Conservation (phyloP, 2,888 invertebrate species). For the Micoletzkya japonica region DNA sequence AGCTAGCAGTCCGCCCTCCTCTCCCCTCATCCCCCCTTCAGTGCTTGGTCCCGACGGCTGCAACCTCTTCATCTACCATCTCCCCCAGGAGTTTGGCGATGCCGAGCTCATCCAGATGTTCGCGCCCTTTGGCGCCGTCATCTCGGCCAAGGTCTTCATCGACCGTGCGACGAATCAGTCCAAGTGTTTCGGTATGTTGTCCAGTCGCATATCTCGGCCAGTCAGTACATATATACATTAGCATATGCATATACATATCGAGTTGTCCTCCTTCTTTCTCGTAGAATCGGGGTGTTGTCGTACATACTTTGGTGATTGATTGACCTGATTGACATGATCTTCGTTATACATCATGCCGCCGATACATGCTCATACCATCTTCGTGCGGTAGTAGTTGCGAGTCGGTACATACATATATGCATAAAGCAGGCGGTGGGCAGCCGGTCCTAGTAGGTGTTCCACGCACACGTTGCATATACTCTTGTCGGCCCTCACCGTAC, state of each 20-base stretch:
- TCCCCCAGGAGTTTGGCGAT: slow-evolving; percentile 99
- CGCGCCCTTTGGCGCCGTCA: slow-evolving; percentile 97
- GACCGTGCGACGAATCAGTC: slow-evolving; percentile 99
- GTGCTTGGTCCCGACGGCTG: slow-evolving; percentile 91
- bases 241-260: not conserved
- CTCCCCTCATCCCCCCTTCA: too few relatives aligned
- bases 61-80: slow-evolving; percentile 99
- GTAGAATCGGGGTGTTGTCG: too few relatives aligned
- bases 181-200: slow-evolving; percentile 94
- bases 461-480: too few relatives aligned
- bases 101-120: slow-evolving; percentile 99
- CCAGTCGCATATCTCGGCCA: not conserved
- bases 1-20: too few relatives aligned
- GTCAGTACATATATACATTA: not conserved
- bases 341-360: too few relatives aligned
- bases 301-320: too few relatives aligned
- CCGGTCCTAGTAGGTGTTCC: too few relatives aligned
- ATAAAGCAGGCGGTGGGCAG: too few relatives aligned
- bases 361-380: too few relatives aligned
- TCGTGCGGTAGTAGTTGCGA: too few relatives aligned
- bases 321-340: too few relatives aligned
- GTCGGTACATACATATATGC: too few relatives aligned
- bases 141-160: slow-evolving; percentile 99
- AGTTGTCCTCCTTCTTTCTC: not conserved
- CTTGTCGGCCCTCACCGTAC: not conserved